These are phyloP conservation scores for Neopipo cinnamomea DNA, from an alignment of 2,113 vertebrate genomes.

Conservation along the genomic window DNA sequence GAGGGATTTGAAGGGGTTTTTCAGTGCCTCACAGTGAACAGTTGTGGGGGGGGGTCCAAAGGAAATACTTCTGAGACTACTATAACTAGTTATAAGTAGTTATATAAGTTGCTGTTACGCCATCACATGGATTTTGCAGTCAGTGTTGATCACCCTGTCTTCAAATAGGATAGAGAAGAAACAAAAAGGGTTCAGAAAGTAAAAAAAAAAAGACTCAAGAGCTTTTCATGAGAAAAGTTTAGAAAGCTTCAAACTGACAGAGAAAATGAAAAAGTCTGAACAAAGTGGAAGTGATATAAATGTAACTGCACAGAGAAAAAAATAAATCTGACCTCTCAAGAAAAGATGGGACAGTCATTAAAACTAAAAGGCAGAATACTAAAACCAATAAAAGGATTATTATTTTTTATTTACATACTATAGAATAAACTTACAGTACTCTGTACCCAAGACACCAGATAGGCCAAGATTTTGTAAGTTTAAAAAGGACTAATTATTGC, in stretches of 20 bases:
- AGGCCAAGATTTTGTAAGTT: conserved; percentile 1
- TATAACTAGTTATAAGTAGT: neutral
- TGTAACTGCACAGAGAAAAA: neutral
- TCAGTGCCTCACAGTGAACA: neutral
- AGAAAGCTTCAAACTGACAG: neutral
- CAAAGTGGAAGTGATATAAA: neutral
- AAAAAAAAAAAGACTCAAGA: neutral
- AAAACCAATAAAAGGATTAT: conserved; percentile 28
- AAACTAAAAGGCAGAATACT: conserved; percentile 25
- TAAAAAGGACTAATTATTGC: conserved; percentile 9
- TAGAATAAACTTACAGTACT: conserved; percentile 5
- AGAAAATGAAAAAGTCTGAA: neutral
- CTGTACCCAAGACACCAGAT: neutral
- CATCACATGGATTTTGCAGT: neutral
- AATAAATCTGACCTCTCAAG: conserved; percentile 7
- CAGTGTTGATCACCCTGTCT: neutral
- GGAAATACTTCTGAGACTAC: neutral
- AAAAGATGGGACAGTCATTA: conserved; percentile 9
- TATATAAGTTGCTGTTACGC: neutral
- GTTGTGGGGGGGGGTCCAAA: neutral
- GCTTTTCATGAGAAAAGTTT: neutral
- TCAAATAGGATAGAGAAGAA: neutral
- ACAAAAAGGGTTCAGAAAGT: neutral
- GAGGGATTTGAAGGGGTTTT: neutral
- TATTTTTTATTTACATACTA: conserved; percentile 1